phyloP scores from a whole-genome alignment of 53 echinoderm and acorn worm genomes.

The Echinometra lucunter region DNA sequence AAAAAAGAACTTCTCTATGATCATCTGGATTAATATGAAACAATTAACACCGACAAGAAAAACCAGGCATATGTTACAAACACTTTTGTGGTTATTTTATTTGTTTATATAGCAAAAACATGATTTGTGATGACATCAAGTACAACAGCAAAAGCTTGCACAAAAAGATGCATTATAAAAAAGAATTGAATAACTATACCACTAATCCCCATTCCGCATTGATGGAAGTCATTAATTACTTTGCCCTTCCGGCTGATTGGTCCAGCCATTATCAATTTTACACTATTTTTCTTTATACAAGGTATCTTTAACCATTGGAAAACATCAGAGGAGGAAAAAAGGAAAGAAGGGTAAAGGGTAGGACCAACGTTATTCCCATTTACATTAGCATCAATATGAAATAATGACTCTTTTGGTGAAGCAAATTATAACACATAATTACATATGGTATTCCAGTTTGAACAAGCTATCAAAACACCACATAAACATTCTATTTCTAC shows the following conservation, averaged over 20 bases:
- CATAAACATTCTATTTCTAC: not conserved
- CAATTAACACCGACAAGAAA: not conserved
- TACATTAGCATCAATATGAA: too few relatives aligned
- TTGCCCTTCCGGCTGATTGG: not conserved
- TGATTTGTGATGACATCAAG: constrained; percentile 57
- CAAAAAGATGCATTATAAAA: constrained; percentile 1
- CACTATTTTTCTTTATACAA: not conserved
- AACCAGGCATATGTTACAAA: constrained; percentile 20
- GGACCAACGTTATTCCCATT: not conserved
- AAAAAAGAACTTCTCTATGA: too few relatives aligned
- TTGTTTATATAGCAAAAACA: constrained; percentile 62
- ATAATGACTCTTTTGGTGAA: too few relatives aligned
- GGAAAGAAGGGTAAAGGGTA: not conserved
- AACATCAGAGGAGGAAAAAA: too few relatives aligned
- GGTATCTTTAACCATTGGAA: not conserved
- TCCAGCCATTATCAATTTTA: not conserved
- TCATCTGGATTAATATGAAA: too few relatives aligned
- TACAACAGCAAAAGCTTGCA: constrained; percentile 57
- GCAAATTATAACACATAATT: not conserved
- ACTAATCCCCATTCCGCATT: constrained; percentile 2
- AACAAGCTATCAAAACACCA: not conserved
- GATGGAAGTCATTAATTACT: constrained; percentile 6
- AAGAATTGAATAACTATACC: not conserved
- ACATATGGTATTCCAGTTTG: not conserved
- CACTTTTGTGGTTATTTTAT: constrained; percentile 67